Percentiles rank a stretch among this genome's conserved stretches.
Evolutionary conservation across 2,113 vertebrate species (phyloP).

Genomic region (Sardina pilchardus): DNA sequence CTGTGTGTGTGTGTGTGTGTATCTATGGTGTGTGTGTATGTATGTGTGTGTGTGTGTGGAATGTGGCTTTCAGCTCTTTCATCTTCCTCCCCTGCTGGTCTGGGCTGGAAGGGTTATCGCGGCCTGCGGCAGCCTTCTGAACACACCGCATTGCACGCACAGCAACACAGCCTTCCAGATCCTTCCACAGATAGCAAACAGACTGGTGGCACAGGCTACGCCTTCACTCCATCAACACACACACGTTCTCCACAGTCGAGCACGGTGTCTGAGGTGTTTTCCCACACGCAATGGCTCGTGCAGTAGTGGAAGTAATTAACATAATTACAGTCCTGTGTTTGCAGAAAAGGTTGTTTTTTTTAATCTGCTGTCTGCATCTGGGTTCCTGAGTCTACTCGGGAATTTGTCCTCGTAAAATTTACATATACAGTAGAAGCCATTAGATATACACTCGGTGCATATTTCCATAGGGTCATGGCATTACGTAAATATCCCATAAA

Average conservation of each 20-base stretch:
- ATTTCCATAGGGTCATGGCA: background rate
- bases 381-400: background rate
- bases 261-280: background rate
- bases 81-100: constrained; percentile 36
- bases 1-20: background rate
- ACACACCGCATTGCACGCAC: constrained; percentile 27
- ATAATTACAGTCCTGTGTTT: background rate
- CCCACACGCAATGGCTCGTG: background rate
- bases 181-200: background rate
- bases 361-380: background rate
- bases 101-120: constrained; percentile 55
- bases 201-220: background rate
- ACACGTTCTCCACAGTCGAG: background rate
- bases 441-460: no score
- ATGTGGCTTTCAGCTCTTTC: constrained; percentile 44
- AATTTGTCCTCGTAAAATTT: background rate
- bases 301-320: background rate
- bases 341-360: background rate
- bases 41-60: constrained; percentile 51
- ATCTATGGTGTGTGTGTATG: constrained; percentile 47
- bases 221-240: background rate
- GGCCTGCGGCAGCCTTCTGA: constrained; percentile 30
- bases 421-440: no score
- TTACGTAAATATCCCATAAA: background rate
- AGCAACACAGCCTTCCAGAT: background rate